These are phyloP conservation scores for Camponotus pennsylvanicus DNA, from an alignment of 1,140 invertebrate species.

Conservation along the genomic window DNA sequence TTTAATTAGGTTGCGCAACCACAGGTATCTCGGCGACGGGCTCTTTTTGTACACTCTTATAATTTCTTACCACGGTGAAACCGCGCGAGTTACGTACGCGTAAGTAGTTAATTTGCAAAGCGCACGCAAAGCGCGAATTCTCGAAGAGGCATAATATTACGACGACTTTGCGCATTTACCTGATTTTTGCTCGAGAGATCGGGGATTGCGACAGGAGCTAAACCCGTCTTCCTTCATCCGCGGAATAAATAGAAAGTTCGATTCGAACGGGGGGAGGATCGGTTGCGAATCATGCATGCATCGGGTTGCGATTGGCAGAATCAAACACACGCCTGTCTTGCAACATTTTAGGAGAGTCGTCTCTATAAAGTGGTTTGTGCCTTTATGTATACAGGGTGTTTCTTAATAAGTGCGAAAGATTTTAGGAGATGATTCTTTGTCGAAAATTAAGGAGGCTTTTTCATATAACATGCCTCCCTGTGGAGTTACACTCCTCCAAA, in stretches of 20 bases:
- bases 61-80: conserved; percentile 6
- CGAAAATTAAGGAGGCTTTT: no score
- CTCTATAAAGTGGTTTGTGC: background rate
- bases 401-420: no score
- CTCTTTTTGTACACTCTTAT: background rate
- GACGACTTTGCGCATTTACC: background rate
- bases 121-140: background rate
- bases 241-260: conserved; percentile 8
- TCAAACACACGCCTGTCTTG: background rate
- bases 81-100: background rate
- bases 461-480: no score
- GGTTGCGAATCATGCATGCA: background rate
- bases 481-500: no score
- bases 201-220: background rate
- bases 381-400: background rate
- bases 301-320: background rate
- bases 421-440: no score
- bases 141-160: conserved; percentile 11
- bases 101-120: background rate
- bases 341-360: conserved; percentile 3
- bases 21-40: background rate
- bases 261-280: conserved; percentile 30
- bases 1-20: conserved; percentile 52
- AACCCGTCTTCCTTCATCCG: conserved; percentile 16
- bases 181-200: background rate